These are phyloP conservation scores for Galerucella calmariensis DNA, from an alignment of 2,888 invertebrate species.

Conservation along the genomic window DNA sequence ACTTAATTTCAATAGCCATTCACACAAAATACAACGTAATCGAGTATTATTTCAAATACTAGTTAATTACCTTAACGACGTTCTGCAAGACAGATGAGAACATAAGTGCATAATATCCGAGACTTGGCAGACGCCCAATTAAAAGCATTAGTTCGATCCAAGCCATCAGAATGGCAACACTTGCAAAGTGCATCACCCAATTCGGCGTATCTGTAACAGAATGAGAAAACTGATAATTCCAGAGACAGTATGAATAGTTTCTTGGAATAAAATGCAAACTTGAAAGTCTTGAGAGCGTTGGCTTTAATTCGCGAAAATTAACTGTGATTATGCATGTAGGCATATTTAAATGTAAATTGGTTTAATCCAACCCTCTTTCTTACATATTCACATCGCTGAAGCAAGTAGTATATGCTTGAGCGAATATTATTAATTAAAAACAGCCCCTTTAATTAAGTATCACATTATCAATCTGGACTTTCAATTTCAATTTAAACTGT, in stretches of 20 bases:
- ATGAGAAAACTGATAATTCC: not conserved
- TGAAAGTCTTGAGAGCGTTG: no score
- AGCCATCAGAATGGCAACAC: slow-evolving; percentile 65
- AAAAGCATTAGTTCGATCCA: slow-evolving; percentile 70
- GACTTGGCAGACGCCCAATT: slow-evolving; percentile 68
- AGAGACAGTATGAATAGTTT: not conserved
- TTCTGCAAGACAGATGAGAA: slow-evolving; percentile 69
- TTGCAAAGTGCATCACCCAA: slow-evolving; percentile 63
- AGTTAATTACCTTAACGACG: slow-evolving; percentile 64
- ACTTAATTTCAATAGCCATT: not conserved
- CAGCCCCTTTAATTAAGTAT: no score
- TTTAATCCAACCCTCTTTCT: no score
- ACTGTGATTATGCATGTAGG: not conserved
- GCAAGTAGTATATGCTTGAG: no score
- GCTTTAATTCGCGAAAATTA: no score
- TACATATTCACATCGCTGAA: no score
- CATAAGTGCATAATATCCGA: slow-evolving; percentile 70
- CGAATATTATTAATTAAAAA: no score
- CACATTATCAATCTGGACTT: no score
- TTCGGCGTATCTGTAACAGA: slow-evolving; percentile 41
- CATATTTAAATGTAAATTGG: no score
- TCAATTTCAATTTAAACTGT: no score
- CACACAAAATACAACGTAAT: not conserved
- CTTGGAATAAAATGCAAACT: not conserved
- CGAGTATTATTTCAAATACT: slow-evolving; percentile 7